These are phyloP conservation scores for Peromyscus eremicus DNA, from an alignment of 2,797 vertebrate species.

Conservation along the genomic window DNA sequence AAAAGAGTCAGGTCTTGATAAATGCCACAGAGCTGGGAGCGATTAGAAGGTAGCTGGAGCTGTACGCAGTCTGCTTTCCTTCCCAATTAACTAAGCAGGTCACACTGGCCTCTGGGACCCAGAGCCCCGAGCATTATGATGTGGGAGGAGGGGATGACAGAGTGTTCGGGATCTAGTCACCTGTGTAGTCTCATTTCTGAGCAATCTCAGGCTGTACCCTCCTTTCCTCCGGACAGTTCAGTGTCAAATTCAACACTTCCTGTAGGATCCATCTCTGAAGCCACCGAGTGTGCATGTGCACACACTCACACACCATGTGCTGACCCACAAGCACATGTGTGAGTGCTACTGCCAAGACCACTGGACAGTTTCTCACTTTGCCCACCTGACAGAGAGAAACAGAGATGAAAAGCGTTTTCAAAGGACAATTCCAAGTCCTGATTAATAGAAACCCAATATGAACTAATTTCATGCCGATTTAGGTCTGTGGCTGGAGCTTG, in stretches of 20 bases:
- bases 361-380: neutral
- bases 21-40: neutral
- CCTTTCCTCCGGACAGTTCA: neutral
- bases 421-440: neutral
- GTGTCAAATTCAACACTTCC: neutral
- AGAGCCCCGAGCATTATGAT: neutral
- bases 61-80: neutral
- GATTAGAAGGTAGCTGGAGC: neutral
- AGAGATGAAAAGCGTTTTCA: neutral
- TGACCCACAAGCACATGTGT: neutral
- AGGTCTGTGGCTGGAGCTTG: neutral
- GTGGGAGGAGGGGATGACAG: neutral
- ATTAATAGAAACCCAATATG: neutral
- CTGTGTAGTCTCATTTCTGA: neutral
- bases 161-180: neutral
- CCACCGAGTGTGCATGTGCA: neutral
- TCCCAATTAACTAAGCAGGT: constrained; percentile 55
- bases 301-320: neutral
- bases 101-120: neutral
- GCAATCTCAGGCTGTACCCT: neutral
- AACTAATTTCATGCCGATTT: constrained; percentile 5
- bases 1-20: neutral
- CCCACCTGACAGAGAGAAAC: neutral
- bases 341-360: neutral
- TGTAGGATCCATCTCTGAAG: neutral